These are phyloP conservation scores for Ricordea florida DNA, from an alignment of 92 coral and sea anemone species.

Conservation along the genomic window DNA sequence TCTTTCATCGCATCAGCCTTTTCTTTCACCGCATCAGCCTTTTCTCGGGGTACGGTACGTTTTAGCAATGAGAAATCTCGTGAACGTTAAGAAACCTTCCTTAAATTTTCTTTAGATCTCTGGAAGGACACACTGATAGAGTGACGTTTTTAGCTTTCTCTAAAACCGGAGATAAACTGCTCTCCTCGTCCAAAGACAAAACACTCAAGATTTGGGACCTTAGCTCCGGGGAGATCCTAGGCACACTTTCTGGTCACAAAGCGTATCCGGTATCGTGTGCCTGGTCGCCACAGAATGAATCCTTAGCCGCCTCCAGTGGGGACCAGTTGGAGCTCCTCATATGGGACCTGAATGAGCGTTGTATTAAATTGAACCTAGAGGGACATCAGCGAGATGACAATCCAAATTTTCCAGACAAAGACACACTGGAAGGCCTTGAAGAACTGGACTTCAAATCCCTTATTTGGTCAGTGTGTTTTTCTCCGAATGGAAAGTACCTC, in stretches of 20 bases:
- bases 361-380: slow-evolving; percentile 9
- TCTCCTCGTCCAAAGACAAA: slow-evolving; percentile 52
- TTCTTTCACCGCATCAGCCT: too few species aligned
- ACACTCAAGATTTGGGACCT: slow-evolving; percentile 51
- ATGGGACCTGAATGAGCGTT: slow-evolving; percentile 42
- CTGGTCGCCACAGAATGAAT: slow-evolving; percentile 53
- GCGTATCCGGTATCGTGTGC: slow-evolving; percentile 53
- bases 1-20: too few species aligned
- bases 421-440: slow-evolving; percentile 32
- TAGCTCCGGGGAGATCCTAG: slow-evolving; percentile 18
- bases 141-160: slow-evolving; percentile 55
- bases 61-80: too few species aligned
- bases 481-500: slow-evolving; percentile 52
- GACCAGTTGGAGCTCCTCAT: slow-evolving; percentile 57
- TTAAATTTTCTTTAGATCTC: slow-evolving; percentile 7
- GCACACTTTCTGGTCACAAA: slow-evolving; percentile 43
- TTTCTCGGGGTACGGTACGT: too few species aligned
- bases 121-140: slow-evolving; percentile 54
- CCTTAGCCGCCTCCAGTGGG: slow-evolving; percentile 55
- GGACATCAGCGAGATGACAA: slow-evolving; percentile 58
- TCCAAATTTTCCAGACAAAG: slow-evolving; percentile 60
- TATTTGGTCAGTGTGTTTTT: slow-evolving; percentile 63
- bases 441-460: slow-evolving; percentile 52
- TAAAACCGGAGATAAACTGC: slow-evolving; percentile 41
- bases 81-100: too few species aligned